Evolutionary conservation across 2,888 invertebrate genomes (phyloP).

Genomic region (Anoncus sp.): DNA sequence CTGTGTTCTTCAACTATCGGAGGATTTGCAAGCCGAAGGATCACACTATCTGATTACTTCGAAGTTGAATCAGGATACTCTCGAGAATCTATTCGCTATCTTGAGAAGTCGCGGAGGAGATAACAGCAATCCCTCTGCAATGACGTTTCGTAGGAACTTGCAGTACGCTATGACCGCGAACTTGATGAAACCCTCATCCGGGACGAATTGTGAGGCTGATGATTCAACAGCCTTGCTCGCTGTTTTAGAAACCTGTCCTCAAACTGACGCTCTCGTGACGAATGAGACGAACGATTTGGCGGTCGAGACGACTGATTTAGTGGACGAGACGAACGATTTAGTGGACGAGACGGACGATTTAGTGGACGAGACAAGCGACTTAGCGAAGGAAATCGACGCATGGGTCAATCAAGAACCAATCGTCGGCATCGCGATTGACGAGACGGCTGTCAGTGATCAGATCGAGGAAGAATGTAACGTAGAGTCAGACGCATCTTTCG

Average conservation of each 20-base stretch:
- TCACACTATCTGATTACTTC: slow-evolving; percentile 35
- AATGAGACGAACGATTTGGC: too few species aligned
- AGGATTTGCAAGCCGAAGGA: slow-evolving; percentile 42
- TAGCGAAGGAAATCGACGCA: neutral
- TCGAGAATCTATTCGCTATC: too few species aligned
- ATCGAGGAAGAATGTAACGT: neutral
- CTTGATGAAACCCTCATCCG: slow-evolving; percentile 44
- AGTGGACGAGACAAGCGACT: too few species aligned
- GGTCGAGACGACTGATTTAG: too few species aligned
- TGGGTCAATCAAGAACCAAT: neutral
- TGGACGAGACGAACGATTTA: neutral
- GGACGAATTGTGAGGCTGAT: slow-evolving; percentile 42
- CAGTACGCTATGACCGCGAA: slow-evolving; percentile 56
- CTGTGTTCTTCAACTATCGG: slow-evolving; percentile 58
- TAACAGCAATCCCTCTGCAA: slow-evolving; percentile 59
- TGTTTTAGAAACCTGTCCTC: too few species aligned
- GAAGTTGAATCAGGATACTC: too few species aligned
- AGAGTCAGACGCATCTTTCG: neutral
- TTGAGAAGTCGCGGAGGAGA: slow-evolving; percentile 49
- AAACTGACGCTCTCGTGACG: too few species aligned
- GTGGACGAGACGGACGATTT: too few species aligned
- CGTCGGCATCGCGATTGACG: neutral
- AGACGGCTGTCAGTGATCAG: neutral
- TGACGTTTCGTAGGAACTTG: slow-evolving; percentile 47
- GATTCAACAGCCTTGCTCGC: neutral